Percentiles rank a stretch among this genome's conserved stretches.
These are phyloP conservation scores for Thymelicus sylvestris DNA, from an alignment of 2,888 invertebrate genomes.

Conservation along the genomic window DNA sequence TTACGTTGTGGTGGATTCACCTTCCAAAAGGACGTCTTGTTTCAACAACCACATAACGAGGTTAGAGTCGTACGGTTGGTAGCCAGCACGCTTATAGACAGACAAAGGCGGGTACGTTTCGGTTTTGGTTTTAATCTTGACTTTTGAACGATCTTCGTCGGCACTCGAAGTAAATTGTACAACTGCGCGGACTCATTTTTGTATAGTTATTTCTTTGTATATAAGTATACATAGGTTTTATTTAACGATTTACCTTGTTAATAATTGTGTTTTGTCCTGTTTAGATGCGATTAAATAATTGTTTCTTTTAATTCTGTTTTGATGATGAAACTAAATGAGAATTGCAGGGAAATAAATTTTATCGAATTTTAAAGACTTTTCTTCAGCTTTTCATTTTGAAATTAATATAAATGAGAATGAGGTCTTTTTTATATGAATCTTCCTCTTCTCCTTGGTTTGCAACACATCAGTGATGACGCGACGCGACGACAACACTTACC, in stretches of 20 bases:
- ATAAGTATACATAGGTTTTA: constrained; percentile 84
- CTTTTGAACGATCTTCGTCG: constrained; percentile 55
- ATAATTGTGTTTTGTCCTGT: constrained; percentile 54
- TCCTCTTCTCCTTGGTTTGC: too few species aligned
- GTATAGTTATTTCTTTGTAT: constrained; percentile 78
- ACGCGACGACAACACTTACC: too few species aligned
- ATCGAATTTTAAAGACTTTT: constrained; percentile 2
- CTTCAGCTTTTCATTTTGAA: neutral
- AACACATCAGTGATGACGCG: too few species aligned
- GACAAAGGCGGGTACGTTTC: constrained; percentile 68
- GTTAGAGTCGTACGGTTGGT: constrained; percentile 65
- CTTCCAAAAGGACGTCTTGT: constrained; percentile 69
- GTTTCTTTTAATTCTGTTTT: constrained; percentile 32
- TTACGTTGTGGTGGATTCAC: constrained; percentile 76
- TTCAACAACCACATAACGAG: constrained; percentile 66
- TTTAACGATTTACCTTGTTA: constrained; percentile 71
- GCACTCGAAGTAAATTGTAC: constrained; percentile 26
- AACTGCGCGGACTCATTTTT: constrained; percentile 52
- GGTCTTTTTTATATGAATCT: too few species aligned
- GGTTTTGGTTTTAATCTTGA: constrained; percentile 76
- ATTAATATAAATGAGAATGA: too few species aligned
- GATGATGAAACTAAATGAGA: constrained; percentile 23
- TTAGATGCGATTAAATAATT: constrained; percentile 65
- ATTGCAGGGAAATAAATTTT: constrained; percentile 31
- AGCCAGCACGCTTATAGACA: constrained; percentile 71